A percentile compares a stretch with the other conserved stretches of the same genome.
phyloP scores from a whole-genome alignment of 2,888 invertebrate species.

The Netelia virgata region DNA sequence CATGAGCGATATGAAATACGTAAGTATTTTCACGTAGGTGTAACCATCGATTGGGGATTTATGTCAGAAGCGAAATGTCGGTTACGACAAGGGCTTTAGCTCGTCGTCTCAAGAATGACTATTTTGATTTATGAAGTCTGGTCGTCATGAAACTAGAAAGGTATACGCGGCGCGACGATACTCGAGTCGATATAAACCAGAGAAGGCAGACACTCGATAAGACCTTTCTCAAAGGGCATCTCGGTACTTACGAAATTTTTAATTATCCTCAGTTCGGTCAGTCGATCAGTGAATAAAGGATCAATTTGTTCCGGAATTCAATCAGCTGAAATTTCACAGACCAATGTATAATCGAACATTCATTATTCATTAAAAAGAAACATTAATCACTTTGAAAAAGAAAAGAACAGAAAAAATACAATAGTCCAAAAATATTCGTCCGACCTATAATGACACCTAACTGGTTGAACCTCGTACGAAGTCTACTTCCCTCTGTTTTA shows the following conservation, averaged over 20 bases:
- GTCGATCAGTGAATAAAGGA: background rate
- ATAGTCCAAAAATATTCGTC: slow-evolving; percentile 34
- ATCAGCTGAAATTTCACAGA: background rate
- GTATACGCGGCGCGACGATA: slow-evolving; percentile 1
- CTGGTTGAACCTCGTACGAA: slow-evolving; percentile 8
- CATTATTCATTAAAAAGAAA: background rate
- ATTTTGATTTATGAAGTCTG: slow-evolving; percentile 18
- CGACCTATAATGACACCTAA: slow-evolving; percentile 24
- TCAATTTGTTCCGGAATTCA: slow-evolving; percentile 2
- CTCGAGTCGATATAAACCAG: slow-evolving; percentile 6
- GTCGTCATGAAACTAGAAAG: slow-evolving; percentile 5
- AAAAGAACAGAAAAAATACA: background rate
- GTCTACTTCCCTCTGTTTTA: slow-evolving; percentile 21
- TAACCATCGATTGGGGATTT: slow-evolving; percentile 15
- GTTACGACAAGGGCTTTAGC: slow-evolving; percentile 1
- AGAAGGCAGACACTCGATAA: background rate
- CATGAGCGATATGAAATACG: slow-evolving; percentile 8
- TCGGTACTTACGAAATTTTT: background rate
- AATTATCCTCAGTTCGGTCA: background rate
- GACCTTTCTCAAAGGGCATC: slow-evolving; percentile 16
- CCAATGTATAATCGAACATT: background rate
- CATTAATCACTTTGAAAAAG: background rate
- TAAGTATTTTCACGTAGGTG: slow-evolving; percentile 16
- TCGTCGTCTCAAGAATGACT: slow-evolving; percentile 7
- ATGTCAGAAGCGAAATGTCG: slow-evolving; percentile 4